A percentile compares a stretch with the other conserved stretches of the same genome.
Evolutionary conservation across 30 jellyfish, hydroid and myxozoan species (phyloP).

Genomic region (Nemopilema nomurai): DNA sequence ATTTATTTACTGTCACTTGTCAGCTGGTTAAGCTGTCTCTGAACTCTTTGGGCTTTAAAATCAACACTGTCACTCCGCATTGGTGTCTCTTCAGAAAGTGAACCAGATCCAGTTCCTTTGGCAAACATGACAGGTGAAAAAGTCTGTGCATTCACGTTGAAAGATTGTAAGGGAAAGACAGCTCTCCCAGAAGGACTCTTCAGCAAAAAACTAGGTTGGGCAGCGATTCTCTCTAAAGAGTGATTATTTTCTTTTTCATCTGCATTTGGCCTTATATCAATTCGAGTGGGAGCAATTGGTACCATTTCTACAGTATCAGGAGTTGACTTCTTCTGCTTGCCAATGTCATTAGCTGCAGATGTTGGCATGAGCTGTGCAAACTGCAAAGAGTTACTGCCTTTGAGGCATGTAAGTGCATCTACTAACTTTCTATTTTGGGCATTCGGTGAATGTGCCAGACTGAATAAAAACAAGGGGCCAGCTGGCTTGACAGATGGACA

Average conservation of each 20-base stretch:
- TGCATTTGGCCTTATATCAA: neutral
- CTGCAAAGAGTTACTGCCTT: neutral
- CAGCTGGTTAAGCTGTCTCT: neutral
- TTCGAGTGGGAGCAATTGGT: constrained; percentile 42
- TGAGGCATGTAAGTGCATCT: constrained; percentile 10
- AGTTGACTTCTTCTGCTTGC: neutral
- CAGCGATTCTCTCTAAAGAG: neutral
- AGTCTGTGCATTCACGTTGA: neutral
- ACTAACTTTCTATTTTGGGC: neutral
- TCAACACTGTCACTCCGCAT: neutral
- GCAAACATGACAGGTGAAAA: constrained; percentile 21
- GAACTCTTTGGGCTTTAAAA: neutral
- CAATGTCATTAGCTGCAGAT: neutral
- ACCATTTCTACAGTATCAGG: constrained; percentile 10
- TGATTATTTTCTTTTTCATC: constrained; percentile 17
- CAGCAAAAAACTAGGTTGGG: neutral
- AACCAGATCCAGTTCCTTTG: constrained; percentile 2
- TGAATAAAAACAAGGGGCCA: constrained; percentile 7
- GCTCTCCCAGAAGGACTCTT: constrained; percentile 8
- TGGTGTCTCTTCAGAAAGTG: constrained; percentile 37
- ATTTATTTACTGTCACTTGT: neutral
- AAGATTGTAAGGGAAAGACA: constrained; percentile 9
- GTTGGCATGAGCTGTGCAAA: neutral
- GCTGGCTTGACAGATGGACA: neutral
- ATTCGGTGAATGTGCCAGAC: constrained; percentile 16